A percentile compares a stretch with the other conserved stretches of the same genome.
Conservation (phyloP, 2,113 vertebrate species). For the Callithrix jacchus region DNA sequence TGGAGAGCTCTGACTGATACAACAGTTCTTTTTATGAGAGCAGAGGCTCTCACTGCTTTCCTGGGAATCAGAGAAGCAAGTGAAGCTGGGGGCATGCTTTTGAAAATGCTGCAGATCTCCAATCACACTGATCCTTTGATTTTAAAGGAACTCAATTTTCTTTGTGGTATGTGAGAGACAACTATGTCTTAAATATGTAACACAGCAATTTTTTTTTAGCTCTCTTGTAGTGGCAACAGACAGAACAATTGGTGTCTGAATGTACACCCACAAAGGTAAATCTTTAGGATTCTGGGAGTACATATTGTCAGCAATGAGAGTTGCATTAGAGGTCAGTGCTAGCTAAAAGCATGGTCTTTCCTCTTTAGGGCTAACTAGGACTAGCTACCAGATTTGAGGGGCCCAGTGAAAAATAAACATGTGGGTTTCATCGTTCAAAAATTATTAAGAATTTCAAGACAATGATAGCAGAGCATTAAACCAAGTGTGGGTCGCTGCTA, state of each 20-base stretch:
- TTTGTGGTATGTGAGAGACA: background rate
- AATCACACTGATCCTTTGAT: background rate
- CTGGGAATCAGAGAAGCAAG: background rate
- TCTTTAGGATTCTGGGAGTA: background rate
- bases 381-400: background rate
- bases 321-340: fast-evolving
- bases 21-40: background rate
- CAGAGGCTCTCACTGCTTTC: background rate
- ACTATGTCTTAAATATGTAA: background rate
- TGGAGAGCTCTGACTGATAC: background rate
- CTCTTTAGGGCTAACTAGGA: background rate
- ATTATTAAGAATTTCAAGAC: background rate
- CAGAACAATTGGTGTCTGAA: background rate
- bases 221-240: background rate
- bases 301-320: background rate
- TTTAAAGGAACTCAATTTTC: background rate
- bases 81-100: background rate
- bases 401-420: background rate
- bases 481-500: background rate
- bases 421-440: background rate
- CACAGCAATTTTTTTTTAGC: background rate
- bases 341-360: background rate
- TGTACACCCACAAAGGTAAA: background rate
- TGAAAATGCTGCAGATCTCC: background rate
- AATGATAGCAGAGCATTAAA: background rate